Base-by-base conservation (phyloP, 2,113 vertebrate species). In the Zosterops hypoxanthus region DNA sequence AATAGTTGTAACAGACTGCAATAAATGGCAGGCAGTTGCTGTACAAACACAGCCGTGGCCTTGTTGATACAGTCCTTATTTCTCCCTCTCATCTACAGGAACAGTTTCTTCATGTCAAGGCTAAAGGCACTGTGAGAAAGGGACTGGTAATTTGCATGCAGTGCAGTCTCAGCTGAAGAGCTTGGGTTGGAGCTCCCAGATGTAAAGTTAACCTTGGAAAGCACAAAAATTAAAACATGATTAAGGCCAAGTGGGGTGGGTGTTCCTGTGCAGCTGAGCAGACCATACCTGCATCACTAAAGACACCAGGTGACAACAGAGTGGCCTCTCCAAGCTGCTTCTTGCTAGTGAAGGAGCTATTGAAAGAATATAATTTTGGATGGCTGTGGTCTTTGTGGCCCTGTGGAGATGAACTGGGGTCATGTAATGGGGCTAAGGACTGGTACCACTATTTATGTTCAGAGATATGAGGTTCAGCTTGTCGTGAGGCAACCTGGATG, bases 221-320 rank as follows among this genome's bases (percentile, higher is more conserved):
- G 89, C 73, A 88, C 44, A 68, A 71, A 47, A 94, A 92, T 33
- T 79, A 86, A 92, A 95, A 88, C 64, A 90, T 85, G 88, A 84
- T 90, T 36, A 73, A 91, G 90, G 63, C 33, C 60, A 46, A 69
- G 39, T 33, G 7, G 9, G 61, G 34, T 61, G 75, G 72, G 65
- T 14, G 8, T 66, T 85, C 24, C 63, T 56, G 42, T 34, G 60
- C 82, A 64, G 86, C 53, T 0, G 15, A 65, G 75, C 39, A 11
- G 63, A 44, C 4, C 2, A 10, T 59, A 26, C 34, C 55, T 80
- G 34, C 36, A 7, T 77, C 26, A 0, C 33, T 68, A 46, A 57
- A 78, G 70, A 36, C 18, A 7, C 11, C 2, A 16, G 46, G 44
- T 18, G 42, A 31, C 78, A 59, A 24, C 57, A 57, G 65, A 57